Evolutionary conservation across 2,797 vertebrate genomes (phyloP).

Genomic region (Fratercula arctica): DNA sequence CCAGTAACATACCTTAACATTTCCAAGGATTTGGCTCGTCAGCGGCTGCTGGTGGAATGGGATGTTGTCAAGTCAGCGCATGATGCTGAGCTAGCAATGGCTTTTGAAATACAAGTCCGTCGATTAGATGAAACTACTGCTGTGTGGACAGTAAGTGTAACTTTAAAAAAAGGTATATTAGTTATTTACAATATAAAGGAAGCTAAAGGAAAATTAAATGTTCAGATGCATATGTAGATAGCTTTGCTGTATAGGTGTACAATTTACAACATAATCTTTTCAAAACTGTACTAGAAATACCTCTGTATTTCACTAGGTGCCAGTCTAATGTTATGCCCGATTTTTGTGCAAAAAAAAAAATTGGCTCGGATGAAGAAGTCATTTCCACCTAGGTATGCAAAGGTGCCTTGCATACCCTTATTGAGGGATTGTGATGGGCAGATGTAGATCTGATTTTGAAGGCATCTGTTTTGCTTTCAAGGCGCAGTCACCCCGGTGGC

Average conservation of each 20-base stretch:
- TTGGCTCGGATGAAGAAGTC: not conserved
- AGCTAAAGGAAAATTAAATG: not conserved
- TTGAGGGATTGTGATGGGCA: not conserved
- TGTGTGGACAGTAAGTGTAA: conserved; percentile 70
- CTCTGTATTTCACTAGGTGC: not conserved
- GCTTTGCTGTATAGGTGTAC: not conserved
- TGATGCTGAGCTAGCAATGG: conserved; percentile 47
- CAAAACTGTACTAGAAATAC: not conserved
- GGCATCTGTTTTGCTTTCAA: not conserved
- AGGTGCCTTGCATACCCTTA: not conserved
- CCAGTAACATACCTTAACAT: conserved; percentile 10
- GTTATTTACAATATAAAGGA: not conserved
- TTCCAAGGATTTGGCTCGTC: conserved; percentile 31
- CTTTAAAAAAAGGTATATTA: not conserved
- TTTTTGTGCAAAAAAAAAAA: not conserved
- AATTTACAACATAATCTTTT: not conserved
- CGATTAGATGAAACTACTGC: not conserved
- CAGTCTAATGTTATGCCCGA: not conserved
- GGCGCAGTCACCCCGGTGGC: not conserved
- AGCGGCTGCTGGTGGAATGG: conserved; percentile 73
- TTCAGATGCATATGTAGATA: not conserved
- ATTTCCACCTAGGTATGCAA: not conserved
- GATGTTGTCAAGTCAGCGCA: conserved; percentile 1
- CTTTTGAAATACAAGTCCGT: conserved; percentile 76
- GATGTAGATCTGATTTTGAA: not conserved